Base-by-base conservation (phyloP, 2,797 vertebrate genomes). In the Atherinosoma microstoma region DNA sequence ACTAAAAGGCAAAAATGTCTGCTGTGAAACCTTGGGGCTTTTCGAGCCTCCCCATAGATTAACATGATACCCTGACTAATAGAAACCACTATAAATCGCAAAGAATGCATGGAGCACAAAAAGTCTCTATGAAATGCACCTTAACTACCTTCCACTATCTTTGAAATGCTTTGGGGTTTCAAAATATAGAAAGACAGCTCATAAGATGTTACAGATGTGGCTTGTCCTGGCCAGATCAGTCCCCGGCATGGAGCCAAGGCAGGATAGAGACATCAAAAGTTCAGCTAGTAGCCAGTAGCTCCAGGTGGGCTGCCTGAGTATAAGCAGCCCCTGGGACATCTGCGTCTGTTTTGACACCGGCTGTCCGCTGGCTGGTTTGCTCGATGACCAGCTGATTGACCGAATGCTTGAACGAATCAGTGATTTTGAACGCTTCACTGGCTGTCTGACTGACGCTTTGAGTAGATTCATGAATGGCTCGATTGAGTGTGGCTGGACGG, bases 201-300 rank as follows among this genome's bases (percentile, higher is more conserved):
- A 38, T 7, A 16, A 73, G 57, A 63, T 69, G 65, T 75, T 84
- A 57, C 42, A 65, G 56, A 34, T 34, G 67, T 64, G 65, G 54
- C 60, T 65, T 13, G 51, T 56, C 10, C 51, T 20, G 51, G 51
- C 24, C 0, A 61, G 64, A 53, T 56, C 47, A 0, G 35, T 49
- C 49, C 63, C 3, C 2, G 64, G 63, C 63, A 56, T 34, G 8
- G 42, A 49, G 85, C 80, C 78, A 89, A 61, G 75, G 34, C 64
- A 77, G 72, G 85, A 92, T 92, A 85, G 83, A 90, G 83, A 91
- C 89, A 88, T 92, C 84, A 87, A 89, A 88, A 79, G 75, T 81
- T 87, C 75, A 84, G 74, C 84, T 80, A 77, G 82, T 80, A 79
- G 74, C 75, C 75, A 47, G 73, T 58, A 84, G 67, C 86, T 86